These are phyloP conservation scores for Catharus fuscescens DNA, from an alignment of 2,113 vertebrate genomes.

Conservation along the genomic window DNA sequence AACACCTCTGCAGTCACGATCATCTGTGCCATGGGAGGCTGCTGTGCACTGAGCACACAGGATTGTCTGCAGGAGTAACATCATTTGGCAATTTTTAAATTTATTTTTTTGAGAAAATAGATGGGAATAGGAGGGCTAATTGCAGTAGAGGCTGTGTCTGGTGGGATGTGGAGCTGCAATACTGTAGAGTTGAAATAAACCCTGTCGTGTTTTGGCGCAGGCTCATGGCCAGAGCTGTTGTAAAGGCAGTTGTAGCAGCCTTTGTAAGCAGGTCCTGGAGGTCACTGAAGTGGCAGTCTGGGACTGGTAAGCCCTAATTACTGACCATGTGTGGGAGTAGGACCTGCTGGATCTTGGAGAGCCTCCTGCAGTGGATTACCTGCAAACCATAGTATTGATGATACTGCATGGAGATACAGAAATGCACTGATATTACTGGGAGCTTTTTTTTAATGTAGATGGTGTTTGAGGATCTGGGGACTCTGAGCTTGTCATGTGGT, in stretches of 20 bases:
- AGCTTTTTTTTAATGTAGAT: neutral
- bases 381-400: neutral
- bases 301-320: neutral
- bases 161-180: neutral
- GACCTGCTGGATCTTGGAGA: neutral
- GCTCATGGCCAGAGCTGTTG: neutral
- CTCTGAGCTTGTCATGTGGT: neutral
- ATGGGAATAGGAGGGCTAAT: neutral
- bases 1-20: neutral
- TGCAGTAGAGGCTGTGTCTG: neutral
- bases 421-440: neutral
- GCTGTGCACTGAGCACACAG: neutral
- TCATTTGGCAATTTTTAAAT: neutral
- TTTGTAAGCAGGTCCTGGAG: neutral
- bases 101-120: neutral
- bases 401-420: accelerated
- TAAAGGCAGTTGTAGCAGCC: neutral
- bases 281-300: neutral
- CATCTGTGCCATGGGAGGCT: neutral
- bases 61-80: neutral
- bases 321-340: neutral
- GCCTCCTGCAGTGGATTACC: neutral
- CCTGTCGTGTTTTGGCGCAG: neutral
- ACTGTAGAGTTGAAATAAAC: neutral
- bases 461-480: neutral